A percentile compares a stretch with the other conserved stretches of the same genome.
Evolutionary conservation across 92 coral and sea anemone species (phyloP).

Genomic region (Zoanthus sansibaricus): DNA sequence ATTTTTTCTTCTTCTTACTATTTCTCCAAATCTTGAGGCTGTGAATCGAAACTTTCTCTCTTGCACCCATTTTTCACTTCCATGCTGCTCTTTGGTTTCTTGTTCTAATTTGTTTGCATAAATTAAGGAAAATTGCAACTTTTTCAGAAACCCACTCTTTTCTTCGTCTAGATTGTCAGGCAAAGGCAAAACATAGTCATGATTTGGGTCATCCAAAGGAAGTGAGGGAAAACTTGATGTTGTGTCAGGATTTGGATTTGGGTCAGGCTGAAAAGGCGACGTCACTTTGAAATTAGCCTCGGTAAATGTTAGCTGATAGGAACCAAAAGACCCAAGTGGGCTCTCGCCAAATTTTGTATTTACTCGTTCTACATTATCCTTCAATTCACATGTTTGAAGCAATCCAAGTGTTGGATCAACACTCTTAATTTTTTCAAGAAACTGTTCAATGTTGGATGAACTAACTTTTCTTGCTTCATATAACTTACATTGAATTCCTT

Average conservation of each 20-base stretch:
- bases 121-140: constrained; percentile 1
- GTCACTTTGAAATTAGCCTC: constrained; percentile 58
- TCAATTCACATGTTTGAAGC: constrained; percentile 56
- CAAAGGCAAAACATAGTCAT: constrained; percentile 35
- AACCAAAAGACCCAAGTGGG: constrained; percentile 72
- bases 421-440: constrained; percentile 36
- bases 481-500: constrained; percentile 59
- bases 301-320: constrained; percentile 54
- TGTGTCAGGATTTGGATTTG: background rate
- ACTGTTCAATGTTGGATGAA: constrained; percentile 49
- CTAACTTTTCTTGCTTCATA: constrained; percentile 70
- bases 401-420: constrained; percentile 62
- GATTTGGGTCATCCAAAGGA: constrained; percentile 50
- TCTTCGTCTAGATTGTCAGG: constrained; percentile 44
- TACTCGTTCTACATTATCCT: constrained; percentile 31
- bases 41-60: background rate
- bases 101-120: background rate
- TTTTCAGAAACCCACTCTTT: constrained; percentile 47
- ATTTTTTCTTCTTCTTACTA: background rate
- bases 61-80: constrained; percentile 3
- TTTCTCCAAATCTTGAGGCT: constrained; percentile 4
- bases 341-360: constrained; percentile 70
- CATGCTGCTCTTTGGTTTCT: constrained; percentile 2
- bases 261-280: constrained; percentile 10
- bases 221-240: constrained; percentile 52